Evolutionary conservation across 2,797 vertebrate genomes (phyloP), one percentile per base, ranked within the genome.

Genomic region (Sebastolobus altivelis): DNA sequence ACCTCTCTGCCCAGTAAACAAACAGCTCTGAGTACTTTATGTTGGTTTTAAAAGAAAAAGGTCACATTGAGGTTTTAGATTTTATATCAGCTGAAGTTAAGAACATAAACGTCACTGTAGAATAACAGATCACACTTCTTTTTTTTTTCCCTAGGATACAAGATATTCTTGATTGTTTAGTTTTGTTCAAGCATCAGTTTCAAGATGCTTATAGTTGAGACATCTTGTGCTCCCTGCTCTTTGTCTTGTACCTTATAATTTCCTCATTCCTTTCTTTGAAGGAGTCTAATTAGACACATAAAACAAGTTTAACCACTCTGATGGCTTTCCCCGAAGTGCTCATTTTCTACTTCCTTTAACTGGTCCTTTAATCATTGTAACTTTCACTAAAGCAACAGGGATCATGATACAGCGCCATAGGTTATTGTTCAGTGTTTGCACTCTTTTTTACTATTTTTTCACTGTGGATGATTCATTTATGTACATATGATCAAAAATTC

Each of bases 251-350:
- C 31, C 8, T 5, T 18, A 27, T 3, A 4, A 5, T 70, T 82
- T 83, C 77, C 82, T 87, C 79, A 72, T 88, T 81, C 59, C 63
- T 82, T 69, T 52, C 27, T 22, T 56, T 38, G 8, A 67, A 69
- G 4, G 16, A 65, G 22, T 72, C 9, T 54, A 22, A 20, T 73
- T 7, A 58, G 40, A 71, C 77, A 8, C 43, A 58, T 6, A 27
- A 16, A 85, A 82, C 89, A 43, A 49, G 86, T 18, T 83, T n/a
- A 65, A 54, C 81, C 6, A 20, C 84, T 77, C 33, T 52, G 4
- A 4, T 20, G 5, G 4, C 22, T 60, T 89, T 89, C 70, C 67
- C 40, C 68, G 29, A 89, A 88, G 80, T 4, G 2, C 1, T 43
- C 1, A 8, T 60, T 77, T 86, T 60, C 65, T 27, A 10, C 27